Conservation (phyloP, 2,797 vertebrate genomes). For the Thunnus albacares region DNA sequence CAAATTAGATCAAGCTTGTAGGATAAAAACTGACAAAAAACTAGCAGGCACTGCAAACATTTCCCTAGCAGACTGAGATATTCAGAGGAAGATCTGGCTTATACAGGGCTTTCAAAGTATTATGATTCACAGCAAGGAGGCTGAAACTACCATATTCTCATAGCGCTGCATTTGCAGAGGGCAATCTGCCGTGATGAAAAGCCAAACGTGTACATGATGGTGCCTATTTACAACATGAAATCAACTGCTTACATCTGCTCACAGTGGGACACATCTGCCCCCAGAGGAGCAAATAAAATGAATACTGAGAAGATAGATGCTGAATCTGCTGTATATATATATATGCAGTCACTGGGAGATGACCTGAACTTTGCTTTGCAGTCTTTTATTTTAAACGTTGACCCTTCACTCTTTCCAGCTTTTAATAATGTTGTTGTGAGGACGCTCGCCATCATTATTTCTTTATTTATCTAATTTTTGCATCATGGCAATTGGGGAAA, state of each 20-base stretch:
- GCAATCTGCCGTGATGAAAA: conserved; percentile 67
- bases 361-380: not conserved
- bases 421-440: conserved; percentile 23
- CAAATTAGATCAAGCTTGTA: conserved; percentile 59
- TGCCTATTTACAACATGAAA: conserved; percentile 63
- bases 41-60: conserved; percentile 66
- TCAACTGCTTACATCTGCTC: conserved; percentile 62
- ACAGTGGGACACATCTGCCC: conserved; percentile 46
- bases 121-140: conserved; percentile 57
- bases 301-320: conserved; percentile 36
- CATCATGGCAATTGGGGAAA: conserved; percentile 37
- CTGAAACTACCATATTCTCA: conserved; percentile 49
- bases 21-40: conserved; percentile 63
- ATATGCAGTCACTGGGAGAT: conserved; percentile 6
- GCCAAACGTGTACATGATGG: conserved; percentile 68
- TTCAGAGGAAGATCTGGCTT: conserved; percentile 73
- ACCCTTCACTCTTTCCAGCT: not conserved
- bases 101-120: conserved; percentile 68
- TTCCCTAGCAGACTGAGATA: conserved; percentile 77
- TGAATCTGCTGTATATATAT: conserved; percentile 16
- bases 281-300: conserved; percentile 27
- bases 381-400: not conserved
- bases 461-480: conserved; percentile 38
- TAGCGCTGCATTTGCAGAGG: conserved; percentile 48
- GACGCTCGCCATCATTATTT: conserved; percentile 11